Conservation (phyloP, 2,888 invertebrate genomes). For the Drosophila suboccidentalis region DNA sequence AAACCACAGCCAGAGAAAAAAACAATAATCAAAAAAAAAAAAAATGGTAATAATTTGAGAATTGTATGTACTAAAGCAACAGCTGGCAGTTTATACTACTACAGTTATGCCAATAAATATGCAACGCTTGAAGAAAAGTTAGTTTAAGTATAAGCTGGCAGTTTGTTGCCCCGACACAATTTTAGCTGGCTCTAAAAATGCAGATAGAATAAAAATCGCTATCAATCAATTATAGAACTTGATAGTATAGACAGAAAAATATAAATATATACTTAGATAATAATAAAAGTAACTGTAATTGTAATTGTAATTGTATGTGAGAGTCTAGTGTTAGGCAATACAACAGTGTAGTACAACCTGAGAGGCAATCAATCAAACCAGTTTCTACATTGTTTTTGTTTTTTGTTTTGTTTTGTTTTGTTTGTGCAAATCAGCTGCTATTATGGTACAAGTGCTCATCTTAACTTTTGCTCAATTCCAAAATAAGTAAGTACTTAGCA, state of each 20-base stretch:
- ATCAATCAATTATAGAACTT: slow-evolving; percentile 52
- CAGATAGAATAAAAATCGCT: slow-evolving; percentile 37
- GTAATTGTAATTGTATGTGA: slow-evolving; percentile 25
- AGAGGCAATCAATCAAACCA: slow-evolving; percentile 75
- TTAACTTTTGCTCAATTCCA: slow-evolving; percentile 69
- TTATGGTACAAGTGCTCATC: slow-evolving; percentile 79
- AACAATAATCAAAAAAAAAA: slow-evolving; percentile 16
- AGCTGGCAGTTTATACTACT: slow-evolving; percentile 24
- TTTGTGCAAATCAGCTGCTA: slow-evolving; percentile 74
- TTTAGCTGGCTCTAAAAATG: slow-evolving; percentile 43
- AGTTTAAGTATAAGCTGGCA: slow-evolving; percentile 31
- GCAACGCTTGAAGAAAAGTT: slow-evolving; percentile 21
- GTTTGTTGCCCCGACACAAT: slow-evolving; percentile 17
- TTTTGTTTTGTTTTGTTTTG: slow-evolving; percentile 19
- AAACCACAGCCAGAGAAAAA: slow-evolving; percentile 65
- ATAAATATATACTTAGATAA: slow-evolving; percentile 19
- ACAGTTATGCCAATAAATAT: slow-evolving; percentile 39
- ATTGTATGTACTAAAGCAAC: slow-evolving; percentile 14
- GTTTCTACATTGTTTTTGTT: slow-evolving; percentile 55
- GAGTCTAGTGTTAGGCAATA: slow-evolving; percentile 76
- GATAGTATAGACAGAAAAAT: slow-evolving; percentile 32
- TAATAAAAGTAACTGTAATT: slow-evolving; percentile 10
- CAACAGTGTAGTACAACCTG: slow-evolving; percentile 73
- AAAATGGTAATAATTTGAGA: slow-evolving; percentile 11
- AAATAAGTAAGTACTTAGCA: slow-evolving; percentile 42